Conservation (phyloP, 2,888 invertebrate genomes). For the Entomobrya multifasciata region DNA sequence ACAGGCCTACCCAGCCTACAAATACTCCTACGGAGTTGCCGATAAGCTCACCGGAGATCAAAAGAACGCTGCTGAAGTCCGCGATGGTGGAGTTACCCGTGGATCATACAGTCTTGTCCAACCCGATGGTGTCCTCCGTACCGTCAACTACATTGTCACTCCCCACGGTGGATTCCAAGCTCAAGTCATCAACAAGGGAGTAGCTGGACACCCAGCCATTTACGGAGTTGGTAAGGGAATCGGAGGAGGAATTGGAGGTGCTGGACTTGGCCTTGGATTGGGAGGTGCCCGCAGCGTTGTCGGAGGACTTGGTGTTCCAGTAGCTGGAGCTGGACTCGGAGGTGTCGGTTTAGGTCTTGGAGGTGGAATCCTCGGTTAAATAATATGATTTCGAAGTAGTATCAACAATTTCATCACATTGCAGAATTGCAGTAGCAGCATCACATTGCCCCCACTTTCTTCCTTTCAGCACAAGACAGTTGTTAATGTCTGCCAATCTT, state of each 20-base stretch:
- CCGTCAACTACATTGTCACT: slow-evolving; percentile 53
- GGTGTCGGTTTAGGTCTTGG: neutral
- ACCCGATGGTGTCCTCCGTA: slow-evolving; percentile 59
- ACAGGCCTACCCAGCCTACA: slow-evolving; percentile 73
- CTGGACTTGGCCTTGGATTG: slow-evolving; percentile 9
- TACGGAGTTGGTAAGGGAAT: neutral
- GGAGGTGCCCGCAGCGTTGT: slow-evolving; percentile 7
- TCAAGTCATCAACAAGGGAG: slow-evolving; percentile 72
- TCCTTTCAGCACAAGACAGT: too few relatives aligned
- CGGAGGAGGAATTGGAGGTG: slow-evolving; percentile 6
- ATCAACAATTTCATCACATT: neutral
- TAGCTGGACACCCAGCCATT: slow-evolving; percentile 53
- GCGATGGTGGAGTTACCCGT: slow-evolving; percentile 64
- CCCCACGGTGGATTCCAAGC: slow-evolving; percentile 67
- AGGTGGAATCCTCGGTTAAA: neutral
- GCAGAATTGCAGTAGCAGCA: too few relatives aligned
- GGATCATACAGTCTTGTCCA: slow-evolving; percentile 52
- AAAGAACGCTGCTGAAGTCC: slow-evolving; percentile 57
- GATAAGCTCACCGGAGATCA: slow-evolving; percentile 67
- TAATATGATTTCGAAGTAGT: neutral
- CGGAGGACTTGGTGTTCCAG: slow-evolving; percentile 25
- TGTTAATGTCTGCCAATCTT: too few relatives aligned
- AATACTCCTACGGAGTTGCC: slow-evolving; percentile 68
- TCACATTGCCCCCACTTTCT: neutral
- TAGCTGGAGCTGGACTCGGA: neutral